Conservation (phyloP, 1,140 invertebrate species). For the Aphaenogaster rudis region DNA sequence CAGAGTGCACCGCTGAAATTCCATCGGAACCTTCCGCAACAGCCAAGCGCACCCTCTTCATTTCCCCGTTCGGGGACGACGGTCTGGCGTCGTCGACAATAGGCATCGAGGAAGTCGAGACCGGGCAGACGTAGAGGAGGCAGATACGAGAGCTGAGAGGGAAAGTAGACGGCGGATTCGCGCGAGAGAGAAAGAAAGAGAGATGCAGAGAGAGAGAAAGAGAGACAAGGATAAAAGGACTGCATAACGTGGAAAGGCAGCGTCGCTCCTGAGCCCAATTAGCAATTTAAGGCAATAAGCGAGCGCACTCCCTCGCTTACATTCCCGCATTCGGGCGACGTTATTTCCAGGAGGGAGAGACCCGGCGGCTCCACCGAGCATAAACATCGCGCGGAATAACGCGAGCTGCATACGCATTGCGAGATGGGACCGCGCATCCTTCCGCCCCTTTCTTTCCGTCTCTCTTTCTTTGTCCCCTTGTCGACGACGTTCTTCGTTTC, state of each 20-base stretch:
- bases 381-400: conserved; percentile 71
- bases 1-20: conserved; percentile 23
- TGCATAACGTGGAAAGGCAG: conserved; percentile 72
- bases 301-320: conserved; percentile 70
- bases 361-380: conserved; percentile 51
- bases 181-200: neutral
- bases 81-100: conserved; percentile 74
- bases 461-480: conserved; percentile 13
- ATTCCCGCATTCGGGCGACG: conserved; percentile 64
- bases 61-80: conserved; percentile 22
- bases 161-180: conserved; percentile 16
- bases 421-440: conserved; percentile 44
- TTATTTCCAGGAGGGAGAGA: conserved; percentile 68
- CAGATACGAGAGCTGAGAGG: conserved; percentile 25
- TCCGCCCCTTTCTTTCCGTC: conserved; percentile 48
- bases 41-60: conserved; percentile 17
- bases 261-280: conserved; percentile 81
- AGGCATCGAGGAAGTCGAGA: conserved; percentile 72
- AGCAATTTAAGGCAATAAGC: conserved; percentile 85
- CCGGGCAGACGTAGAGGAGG: conserved; percentile 41
- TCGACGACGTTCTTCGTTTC: neutral
- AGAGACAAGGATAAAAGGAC: neutral
- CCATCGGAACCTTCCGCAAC: conserved; percentile 35
- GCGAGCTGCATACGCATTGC: conserved; percentile 69
- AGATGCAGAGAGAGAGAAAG: conserved; percentile 27